phyloP scores from a whole-genome alignment of 1,140 invertebrate species.

The Drosophila pachea region DNA sequence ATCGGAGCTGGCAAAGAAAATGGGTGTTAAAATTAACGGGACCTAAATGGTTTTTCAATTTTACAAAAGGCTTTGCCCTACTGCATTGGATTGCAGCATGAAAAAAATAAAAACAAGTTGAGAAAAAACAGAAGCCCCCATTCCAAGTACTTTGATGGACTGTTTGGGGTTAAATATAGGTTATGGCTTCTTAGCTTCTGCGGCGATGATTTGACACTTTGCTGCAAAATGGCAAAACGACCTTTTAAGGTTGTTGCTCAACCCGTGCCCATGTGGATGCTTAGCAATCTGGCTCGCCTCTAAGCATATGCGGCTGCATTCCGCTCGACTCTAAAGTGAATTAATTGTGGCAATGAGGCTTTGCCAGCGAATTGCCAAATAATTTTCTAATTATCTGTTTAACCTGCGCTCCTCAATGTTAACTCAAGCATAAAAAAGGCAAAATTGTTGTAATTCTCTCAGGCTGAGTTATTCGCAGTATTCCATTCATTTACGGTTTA shows the following conservation, averaged over 20 bases:
- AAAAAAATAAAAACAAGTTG: conserved; percentile 23
- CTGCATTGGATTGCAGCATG: conserved; percentile 44
- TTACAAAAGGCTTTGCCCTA: conserved; percentile 41
- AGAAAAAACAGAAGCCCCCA: conserved; percentile 40
- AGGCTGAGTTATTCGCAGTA: no score
- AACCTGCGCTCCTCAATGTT: conserved; percentile 5
- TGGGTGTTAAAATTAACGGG: conserved; percentile 75
- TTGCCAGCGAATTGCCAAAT: conserved; percentile 26
- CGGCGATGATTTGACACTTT: conserved; percentile 73
- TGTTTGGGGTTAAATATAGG: conserved; percentile 76
- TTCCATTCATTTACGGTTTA: neutral
- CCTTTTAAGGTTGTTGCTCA: conserved; percentile 74
- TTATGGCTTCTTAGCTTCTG: conserved; percentile 61
- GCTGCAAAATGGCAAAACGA: conserved; percentile 54
- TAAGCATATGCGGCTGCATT: conserved; percentile 24
- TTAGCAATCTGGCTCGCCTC: conserved; percentile 17
- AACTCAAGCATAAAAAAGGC: neutral
- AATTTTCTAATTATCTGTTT: conserved; percentile 21
- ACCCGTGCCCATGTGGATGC: conserved; percentile 18
- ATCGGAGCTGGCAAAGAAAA: conserved; percentile 68
- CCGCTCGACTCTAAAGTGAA: conserved; percentile 15
- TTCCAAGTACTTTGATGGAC: conserved; percentile 66
- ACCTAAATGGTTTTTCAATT: conserved; percentile 76
- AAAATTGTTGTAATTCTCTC: no score
- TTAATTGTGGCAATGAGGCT: conserved; percentile 41